Percentiles rank a stretch among this genome's conserved stretches.
Evolutionary conservation across 2,797 vertebrate species (phyloP).

Genomic region (Amphiprion clarkii): DNA sequence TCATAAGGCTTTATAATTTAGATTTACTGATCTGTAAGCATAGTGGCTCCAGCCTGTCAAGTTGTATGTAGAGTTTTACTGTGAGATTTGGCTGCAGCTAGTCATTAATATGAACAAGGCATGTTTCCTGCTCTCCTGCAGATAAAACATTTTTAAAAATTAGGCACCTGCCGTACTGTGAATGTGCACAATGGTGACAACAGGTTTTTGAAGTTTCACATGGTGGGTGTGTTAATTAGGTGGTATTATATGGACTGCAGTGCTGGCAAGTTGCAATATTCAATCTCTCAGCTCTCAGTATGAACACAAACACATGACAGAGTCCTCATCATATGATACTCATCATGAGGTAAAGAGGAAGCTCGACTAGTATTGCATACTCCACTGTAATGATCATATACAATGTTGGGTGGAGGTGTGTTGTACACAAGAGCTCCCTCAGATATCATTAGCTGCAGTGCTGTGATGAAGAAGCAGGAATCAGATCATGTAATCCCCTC

Average conservation of each 20-base stretch:
- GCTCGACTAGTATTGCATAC: constrained; percentile 49
- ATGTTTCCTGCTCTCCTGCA: background rate
- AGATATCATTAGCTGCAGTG: constrained; percentile 80
- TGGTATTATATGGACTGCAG: constrained; percentile 32
- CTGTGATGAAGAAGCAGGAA: constrained; percentile 81
- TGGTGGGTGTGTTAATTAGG: constrained; percentile 3
- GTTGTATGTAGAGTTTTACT: background rate
- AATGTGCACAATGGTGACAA: constrained; percentile 3
- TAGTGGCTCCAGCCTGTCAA: background rate
- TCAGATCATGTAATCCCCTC: constrained; percentile 83
- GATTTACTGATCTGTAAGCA: background rate
- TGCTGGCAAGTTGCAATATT: constrained; percentile 29
- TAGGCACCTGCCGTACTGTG: constrained; percentile 4
- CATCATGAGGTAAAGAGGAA: constrained; percentile 40
- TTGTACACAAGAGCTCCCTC: constrained; percentile 65
- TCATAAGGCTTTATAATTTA: no score
- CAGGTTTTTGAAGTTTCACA: constrained; percentile 6
- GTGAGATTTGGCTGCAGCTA: background rate
- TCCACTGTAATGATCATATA: constrained; percentile 48
- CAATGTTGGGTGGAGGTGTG: constrained; percentile 49
- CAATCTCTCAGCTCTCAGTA: constrained; percentile 20
- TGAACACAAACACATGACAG: constrained; percentile 41
- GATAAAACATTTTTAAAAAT: background rate
- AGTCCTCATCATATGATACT: constrained; percentile 48
- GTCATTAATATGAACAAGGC: background rate